These are phyloP conservation scores for Argyresthia goedartella DNA, from an alignment of 2,888 invertebrate genomes.

Conservation along the genomic window DNA sequence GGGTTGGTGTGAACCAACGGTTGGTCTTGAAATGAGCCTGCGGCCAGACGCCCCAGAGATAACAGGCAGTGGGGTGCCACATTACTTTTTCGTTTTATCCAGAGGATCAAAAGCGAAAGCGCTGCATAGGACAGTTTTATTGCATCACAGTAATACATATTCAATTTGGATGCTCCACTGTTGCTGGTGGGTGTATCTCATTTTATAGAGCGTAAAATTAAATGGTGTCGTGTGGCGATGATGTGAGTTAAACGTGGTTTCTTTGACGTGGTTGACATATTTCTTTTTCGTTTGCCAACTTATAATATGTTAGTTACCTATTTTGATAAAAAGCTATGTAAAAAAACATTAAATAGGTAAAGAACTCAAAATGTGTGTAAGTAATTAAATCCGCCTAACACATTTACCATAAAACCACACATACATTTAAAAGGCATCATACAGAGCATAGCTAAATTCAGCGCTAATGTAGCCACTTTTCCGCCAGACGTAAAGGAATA, in stretches of 20 bases:
- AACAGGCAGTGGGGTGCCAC: conserved; percentile 30
- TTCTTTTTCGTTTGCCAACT: no score
- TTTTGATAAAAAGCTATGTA: no score
- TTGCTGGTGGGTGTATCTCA: conserved; percentile 24
- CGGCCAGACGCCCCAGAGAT: conserved; percentile 43
- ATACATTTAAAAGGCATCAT: conserved; percentile 13
- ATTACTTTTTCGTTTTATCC: conserved; percentile 37
- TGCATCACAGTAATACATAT: conserved; percentile 41
- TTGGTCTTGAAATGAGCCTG: conserved; percentile 22
- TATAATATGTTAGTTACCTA: no score
- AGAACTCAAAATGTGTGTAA: no score
- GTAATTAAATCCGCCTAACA: no score
- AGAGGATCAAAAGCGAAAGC: conserved; percentile 37
- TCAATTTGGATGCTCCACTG: conserved; percentile 33
- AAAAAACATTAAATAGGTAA: no score
- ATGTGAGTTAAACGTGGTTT: not conserved
- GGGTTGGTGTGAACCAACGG: not conserved
- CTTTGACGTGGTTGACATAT: not conserved
- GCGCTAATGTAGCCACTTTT: conserved; percentile 54
- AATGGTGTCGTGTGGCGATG: conserved; percentile 1
- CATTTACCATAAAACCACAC: no score
- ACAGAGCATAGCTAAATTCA: conserved; percentile 23
- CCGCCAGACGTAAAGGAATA: conserved; percentile 44
- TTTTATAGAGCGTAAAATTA: conserved; percentile 16
- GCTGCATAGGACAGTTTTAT: conserved; percentile 35